Evolutionary conservation across 1,140 invertebrate genomes (phyloP).

Genomic region (Bactericera cockerelli): DNA sequence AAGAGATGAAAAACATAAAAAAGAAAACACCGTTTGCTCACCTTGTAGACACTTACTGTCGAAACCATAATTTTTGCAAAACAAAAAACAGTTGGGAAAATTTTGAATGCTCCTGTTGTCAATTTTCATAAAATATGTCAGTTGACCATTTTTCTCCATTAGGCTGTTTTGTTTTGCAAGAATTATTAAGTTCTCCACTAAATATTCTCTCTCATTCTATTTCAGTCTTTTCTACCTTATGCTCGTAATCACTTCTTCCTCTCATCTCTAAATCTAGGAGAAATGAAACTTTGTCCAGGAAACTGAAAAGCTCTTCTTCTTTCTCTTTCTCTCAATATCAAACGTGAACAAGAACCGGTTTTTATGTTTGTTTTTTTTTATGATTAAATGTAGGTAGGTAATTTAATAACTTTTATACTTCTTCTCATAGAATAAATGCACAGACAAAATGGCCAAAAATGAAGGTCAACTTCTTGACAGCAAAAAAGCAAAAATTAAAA

Average conservation of each 20-base stretch:
- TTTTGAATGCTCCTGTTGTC: constrained; percentile 30
- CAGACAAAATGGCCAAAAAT: constrained; percentile 65
- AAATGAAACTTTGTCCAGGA: no score
- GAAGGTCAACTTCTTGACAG: constrained; percentile 83
- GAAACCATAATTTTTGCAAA: background rate
- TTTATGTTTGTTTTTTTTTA: no score
- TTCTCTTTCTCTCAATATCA: no score
- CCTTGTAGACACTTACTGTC: background rate
- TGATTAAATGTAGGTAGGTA: background rate
- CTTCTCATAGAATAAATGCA: constrained; percentile 28
- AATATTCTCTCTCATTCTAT: no score
- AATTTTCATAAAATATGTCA: constrained; percentile 17
- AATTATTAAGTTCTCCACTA: no score
- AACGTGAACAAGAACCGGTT: no score
- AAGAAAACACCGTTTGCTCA: constrained; percentile 3
- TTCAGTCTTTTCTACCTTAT: no score
- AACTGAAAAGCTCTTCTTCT: no score
- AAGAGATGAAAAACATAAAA: constrained; percentile 19
- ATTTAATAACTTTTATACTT: background rate
- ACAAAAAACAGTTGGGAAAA: constrained; percentile 27
- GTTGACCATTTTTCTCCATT: no score
- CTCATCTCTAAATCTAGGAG: no score
- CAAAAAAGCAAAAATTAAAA: constrained; percentile 28
- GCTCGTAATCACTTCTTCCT: no score
- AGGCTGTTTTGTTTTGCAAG: no score